Evolutionary conservation across 2,113 vertebrate species (phyloP).

Genomic region (Brachypodius melanocephalos): DNA sequence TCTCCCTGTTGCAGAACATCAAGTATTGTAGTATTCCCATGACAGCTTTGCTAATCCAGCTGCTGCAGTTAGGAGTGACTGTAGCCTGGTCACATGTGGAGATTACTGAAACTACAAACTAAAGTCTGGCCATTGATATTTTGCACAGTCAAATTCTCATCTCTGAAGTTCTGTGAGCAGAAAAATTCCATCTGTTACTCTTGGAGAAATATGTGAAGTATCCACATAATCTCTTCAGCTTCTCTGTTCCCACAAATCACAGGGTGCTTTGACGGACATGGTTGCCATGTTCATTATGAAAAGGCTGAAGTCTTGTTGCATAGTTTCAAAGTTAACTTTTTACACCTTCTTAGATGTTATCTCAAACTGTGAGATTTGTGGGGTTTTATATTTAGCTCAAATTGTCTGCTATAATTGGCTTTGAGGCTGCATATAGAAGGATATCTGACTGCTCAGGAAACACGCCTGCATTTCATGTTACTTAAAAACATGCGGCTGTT

Average conservation of each 20-base stretch:
- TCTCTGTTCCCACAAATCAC: not conserved
- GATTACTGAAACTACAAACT: not conserved
- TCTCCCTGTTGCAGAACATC: not conserved
- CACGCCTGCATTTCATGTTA: not conserved
- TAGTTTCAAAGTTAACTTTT: conserved; percentile 5
- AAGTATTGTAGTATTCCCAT: accelerated
- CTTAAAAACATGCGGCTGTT: not conserved
- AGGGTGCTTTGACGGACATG: not conserved
- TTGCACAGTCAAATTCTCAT: not conserved
- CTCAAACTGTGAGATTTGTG: conserved; percentile 1
- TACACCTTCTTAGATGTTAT: not conserved
- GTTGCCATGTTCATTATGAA: not conserved
- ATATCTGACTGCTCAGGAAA: not conserved
- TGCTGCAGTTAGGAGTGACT: not conserved
- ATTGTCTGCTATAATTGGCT: not conserved
- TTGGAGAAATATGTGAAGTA: not conserved
- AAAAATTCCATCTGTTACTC: not conserved
- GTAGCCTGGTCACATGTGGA: not conserved
- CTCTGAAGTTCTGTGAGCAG: not conserved
- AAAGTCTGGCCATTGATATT: not conserved
- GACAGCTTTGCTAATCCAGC: not conserved
- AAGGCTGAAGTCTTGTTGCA: not conserved
- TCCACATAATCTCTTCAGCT: not conserved
- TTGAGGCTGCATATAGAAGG: not conserved
- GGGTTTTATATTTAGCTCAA: not conserved